Conservation (phyloP, 2,797 vertebrate species). For the Euthynnus affinis region DNA sequence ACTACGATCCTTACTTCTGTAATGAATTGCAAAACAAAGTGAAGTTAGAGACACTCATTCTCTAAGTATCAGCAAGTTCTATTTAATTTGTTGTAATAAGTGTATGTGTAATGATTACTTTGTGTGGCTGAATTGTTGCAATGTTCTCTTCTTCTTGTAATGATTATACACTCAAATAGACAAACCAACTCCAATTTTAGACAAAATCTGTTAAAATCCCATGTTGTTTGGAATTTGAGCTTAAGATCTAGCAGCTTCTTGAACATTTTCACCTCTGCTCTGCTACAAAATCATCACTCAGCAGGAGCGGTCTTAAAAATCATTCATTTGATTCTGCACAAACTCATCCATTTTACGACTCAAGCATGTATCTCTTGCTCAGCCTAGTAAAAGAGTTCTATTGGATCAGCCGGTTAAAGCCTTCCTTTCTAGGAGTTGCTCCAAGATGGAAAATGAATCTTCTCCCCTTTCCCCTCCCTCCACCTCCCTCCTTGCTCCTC, state of each 20-base stretch:
- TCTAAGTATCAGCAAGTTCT: too few species aligned
- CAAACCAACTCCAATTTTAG: neutral
- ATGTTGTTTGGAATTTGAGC: neutral
- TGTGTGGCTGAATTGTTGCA: too few species aligned
- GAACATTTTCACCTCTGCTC: slow-evolving; percentile 14
- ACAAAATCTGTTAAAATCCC: neutral
- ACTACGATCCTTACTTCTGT: too few species aligned
- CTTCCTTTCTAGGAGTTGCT: slow-evolving; percentile 33
- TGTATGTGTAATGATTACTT: too few species aligned
- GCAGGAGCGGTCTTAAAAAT: slow-evolving; percentile 17
- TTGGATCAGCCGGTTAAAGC: slow-evolving; percentile 35
- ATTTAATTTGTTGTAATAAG: too few species aligned
- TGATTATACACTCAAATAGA: neutral
- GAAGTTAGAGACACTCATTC: too few species aligned
- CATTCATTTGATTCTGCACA: slow-evolving; percentile 27
- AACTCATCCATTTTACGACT: slow-evolving; percentile 43
- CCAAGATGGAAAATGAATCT: slow-evolving; percentile 56
- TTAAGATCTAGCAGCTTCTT: neutral
- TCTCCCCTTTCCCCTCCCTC: slow-evolving; percentile 31
- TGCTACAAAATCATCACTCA: slow-evolving; percentile 17
- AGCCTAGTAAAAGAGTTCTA: slow-evolving; percentile 40
- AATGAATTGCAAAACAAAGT: too few species aligned
- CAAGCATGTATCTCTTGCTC: slow-evolving; percentile 14
- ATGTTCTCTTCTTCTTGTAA: too few species aligned
- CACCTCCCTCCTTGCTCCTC: slow-evolving; percentile 24